Evolutionary conservation across 2,113 vertebrate species (phyloP).

Genomic region (Chionis minor): DNA sequence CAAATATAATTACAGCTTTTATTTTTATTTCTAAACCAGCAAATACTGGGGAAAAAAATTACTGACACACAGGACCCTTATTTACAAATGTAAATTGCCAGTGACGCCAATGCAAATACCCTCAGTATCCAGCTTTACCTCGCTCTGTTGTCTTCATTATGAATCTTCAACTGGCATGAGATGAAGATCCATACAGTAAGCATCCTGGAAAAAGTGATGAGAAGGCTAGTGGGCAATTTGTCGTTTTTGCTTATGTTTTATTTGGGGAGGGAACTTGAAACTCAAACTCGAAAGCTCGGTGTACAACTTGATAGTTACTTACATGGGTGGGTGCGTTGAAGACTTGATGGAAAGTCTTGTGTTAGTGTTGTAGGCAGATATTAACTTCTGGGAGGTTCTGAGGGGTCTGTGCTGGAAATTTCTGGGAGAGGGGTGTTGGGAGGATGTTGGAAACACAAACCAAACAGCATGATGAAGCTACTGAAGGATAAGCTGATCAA

Average conservation of each 20-base stretch:
- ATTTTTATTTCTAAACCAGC: not conserved
- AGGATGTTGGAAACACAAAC: not conserved
- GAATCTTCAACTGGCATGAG: not conserved
- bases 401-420: not conserved
- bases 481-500: not conserved
- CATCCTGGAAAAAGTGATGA: not conserved
- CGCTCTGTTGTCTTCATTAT: not conserved
- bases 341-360: not conserved
- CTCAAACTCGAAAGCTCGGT: not conserved
- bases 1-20: not conserved
- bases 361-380: not conserved
- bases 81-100: conserved; percentile 13
- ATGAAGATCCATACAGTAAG: not conserved
- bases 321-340: rapidly evolving
- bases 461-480: not conserved
- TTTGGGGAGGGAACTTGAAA: not conserved
- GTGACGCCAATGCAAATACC: not conserved
- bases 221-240: not conserved
- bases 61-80: not conserved
- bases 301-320: not conserved
- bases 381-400: not conserved
- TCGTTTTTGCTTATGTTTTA: not conserved
- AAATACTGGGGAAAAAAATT: not conserved
- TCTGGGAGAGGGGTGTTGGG: not conserved
- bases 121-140: not conserved